Evolutionary conservation across 2,888 invertebrate species (phyloP).

Genomic region (Magallana nippona): DNA sequence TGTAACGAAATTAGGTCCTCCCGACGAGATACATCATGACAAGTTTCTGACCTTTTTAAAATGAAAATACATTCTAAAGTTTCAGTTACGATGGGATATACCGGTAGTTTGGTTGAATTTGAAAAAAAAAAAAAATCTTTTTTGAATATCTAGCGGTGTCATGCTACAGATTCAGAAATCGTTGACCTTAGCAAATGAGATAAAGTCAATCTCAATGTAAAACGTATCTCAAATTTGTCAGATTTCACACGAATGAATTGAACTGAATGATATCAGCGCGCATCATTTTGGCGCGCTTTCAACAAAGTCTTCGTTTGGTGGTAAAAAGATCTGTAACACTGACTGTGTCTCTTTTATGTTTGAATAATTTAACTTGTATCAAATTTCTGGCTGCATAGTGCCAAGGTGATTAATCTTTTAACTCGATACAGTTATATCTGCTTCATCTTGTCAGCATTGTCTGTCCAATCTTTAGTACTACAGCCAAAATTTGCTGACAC

Average conservation of each 20-base stretch:
- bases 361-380: background rate
- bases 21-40: too few species aligned
- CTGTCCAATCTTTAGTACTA: background rate
- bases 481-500: slow-evolving; percentile 26
- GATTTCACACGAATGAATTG: slow-evolving; percentile 32
- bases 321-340: slow-evolving; percentile 4
- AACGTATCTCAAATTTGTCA: slow-evolving; percentile 19
- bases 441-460: background rate
- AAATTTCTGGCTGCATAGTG: slow-evolving; percentile 31
- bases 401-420: slow-evolving; percentile 26
- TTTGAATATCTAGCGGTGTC: too few species aligned
- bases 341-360: background rate
- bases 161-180: background rate
- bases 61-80: too few species aligned
- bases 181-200: background rate
- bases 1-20: too few species aligned
- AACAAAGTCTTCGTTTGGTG: slow-evolving; percentile 14
- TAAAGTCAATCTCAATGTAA: slow-evolving; percentile 14
- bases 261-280: slow-evolving; percentile 5
- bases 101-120: too few species aligned
- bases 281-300: slow-evolving; percentile 33
- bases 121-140: too few species aligned
- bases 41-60: too few species aligned
- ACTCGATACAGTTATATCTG: slow-evolving; percentile 19
- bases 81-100: too few species aligned